Percentiles rank a stretch among this genome's conserved stretches.
These are phyloP conservation scores for Marisa cornuarietis DNA, from an alignment of 1,140 invertebrate genomes.

Conservation along the genomic window DNA sequence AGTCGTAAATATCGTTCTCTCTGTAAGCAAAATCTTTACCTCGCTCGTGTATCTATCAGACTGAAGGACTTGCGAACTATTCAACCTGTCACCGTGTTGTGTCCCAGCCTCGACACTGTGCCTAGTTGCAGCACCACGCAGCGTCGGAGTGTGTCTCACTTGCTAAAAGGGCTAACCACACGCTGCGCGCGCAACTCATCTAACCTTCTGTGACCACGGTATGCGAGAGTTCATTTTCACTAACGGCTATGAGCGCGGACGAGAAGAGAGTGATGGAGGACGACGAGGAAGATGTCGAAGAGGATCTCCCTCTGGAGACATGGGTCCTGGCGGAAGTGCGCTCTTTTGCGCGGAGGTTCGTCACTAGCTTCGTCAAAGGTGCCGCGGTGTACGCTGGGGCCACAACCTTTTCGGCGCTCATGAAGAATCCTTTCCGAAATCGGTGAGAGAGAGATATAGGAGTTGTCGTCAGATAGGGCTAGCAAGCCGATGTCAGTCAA, in stretches of 20 bases:
- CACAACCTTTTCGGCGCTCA: slow-evolving; percentile 31
- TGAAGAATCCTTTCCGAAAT: slow-evolving; percentile 41
- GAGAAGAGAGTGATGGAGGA: background rate
- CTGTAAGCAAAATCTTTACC: no score
- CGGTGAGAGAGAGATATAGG: slow-evolving; percentile 21
- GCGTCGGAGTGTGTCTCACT: background rate
- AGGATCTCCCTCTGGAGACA: background rate
- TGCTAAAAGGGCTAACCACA: background rate
- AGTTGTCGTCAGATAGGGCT: no score
- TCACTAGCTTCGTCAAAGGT: slow-evolving; percentile 36
- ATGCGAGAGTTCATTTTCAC: background rate
- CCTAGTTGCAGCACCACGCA: no score
- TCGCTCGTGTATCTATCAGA: no score
- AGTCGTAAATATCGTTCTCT: no score
- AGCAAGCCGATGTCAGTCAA: no score
- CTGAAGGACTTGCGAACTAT: no score
- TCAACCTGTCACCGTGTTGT: no score
- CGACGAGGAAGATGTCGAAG: background rate
- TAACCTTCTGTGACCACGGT: background rate
- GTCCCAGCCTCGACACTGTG: no score
- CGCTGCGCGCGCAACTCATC: background rate
- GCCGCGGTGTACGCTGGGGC: slow-evolving; percentile 37
- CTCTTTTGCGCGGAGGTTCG: slow-evolving; percentile 21
- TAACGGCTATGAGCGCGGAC: background rate
- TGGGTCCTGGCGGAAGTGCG: background rate